Evolutionary conservation across 2,888 invertebrate genomes (phyloP).

Genomic region (Rhamphomyia laevipes): DNA sequence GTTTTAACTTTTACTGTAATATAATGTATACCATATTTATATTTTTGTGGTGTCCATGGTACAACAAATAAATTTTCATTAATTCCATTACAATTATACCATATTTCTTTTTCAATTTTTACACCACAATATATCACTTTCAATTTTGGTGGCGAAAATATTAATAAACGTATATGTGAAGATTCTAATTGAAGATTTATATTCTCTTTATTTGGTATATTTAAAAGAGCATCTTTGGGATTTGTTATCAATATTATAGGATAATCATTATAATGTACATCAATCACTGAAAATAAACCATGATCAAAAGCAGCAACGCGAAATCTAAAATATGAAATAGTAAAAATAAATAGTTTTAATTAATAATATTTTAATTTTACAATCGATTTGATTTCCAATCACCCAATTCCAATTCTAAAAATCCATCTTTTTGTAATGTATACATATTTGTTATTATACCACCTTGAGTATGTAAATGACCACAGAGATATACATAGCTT

Average conservation of each 20-base stretch:
- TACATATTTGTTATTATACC: conserved; percentile 76
- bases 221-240: conserved; percentile 73
- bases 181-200: conserved; percentile 41
- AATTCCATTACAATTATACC: conserved; percentile 48
- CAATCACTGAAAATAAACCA: conserved; percentile 75
- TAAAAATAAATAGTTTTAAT: conserved; percentile 4
- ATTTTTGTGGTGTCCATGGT: conserved; percentile 59
- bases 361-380: conserved; percentile 37
- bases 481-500: conserved; percentile 72
- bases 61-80: conserved; percentile 60
- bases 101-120: conserved; percentile 51
- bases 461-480: conserved; percentile 77
- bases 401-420: conserved; percentile 75
- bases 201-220: conserved; percentile 64
- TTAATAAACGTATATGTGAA: conserved; percentile 68
- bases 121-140: conserved; percentile 52
- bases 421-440: conserved; percentile 69
- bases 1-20: conserved; percentile 51
- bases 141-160: conserved; percentile 61
- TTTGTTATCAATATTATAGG: conserved; percentile 76
- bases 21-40: conserved; percentile 45
- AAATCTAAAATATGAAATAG: conserved; percentile 40
- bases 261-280: conserved; percentile 64
- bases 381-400: conserved; percentile 88
- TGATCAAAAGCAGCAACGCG: conserved; percentile 79